These are phyloP conservation scores for Eonycteris spelaea DNA, from an alignment of 2,113 vertebrate genomes.

Conservation along the genomic window DNA sequence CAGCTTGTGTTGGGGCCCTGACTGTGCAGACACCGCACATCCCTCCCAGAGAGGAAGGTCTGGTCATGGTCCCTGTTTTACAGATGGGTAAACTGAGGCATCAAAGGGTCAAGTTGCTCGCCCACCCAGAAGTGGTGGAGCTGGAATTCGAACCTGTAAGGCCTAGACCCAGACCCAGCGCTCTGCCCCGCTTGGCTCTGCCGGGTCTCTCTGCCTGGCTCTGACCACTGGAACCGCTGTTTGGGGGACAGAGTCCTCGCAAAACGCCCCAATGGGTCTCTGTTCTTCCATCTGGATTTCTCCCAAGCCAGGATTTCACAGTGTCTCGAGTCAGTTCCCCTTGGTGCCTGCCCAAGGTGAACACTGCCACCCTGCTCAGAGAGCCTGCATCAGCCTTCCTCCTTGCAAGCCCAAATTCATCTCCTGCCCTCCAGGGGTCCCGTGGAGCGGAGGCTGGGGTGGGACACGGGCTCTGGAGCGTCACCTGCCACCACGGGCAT, in stretches of 20 bases:
- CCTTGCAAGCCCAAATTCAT: neutral
- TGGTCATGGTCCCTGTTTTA: neutral
- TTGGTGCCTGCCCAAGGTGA: accelerated
- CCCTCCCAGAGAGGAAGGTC: neutral
- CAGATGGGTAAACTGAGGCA: neutral
- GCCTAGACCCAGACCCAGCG: accelerated
- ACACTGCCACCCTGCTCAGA: accelerated
- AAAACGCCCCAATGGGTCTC: accelerated
- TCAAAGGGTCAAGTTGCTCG: accelerated
- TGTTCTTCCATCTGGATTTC: neutral
- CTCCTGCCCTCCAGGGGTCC: neutral
- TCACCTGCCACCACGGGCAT: neutral
- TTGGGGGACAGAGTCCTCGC: accelerated
- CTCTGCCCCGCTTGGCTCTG: neutral
- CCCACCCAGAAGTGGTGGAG: neutral
- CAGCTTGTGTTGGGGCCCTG: neutral
- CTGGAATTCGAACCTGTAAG: neutral
- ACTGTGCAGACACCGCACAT: accelerated
- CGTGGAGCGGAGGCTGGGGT: neutral
- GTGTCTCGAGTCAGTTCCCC: neutral
- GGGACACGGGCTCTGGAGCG: neutral
- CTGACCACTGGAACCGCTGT: accelerated
- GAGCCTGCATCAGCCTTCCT: neutral
- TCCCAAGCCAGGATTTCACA: neutral
- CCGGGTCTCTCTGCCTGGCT: neutral